Base-by-base conservation (phyloP, 2,888 invertebrate genomes). In the Drosophila sordidula region DNA sequence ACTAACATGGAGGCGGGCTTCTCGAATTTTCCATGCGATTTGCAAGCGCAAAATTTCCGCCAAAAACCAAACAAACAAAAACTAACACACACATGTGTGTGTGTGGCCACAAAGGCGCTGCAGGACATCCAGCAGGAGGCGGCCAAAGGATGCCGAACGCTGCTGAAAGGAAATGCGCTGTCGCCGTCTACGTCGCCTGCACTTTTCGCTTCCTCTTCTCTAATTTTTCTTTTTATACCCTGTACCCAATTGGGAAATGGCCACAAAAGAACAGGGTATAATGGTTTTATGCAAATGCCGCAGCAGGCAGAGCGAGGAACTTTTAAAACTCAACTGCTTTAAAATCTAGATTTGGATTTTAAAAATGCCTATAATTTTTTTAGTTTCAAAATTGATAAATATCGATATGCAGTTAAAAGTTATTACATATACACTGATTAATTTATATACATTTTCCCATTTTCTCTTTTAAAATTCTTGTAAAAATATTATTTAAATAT, bases 21-120 rank as follows among this genome's bases (percentile, higher is more conserved):
- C 82, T 69, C 69, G 71, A 82, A 87, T 77, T 87, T 83, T 83
- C 83, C 86, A 71, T 87, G 86, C 88, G 88, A 83, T 83, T 83
- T 83, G 79, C 86, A 82, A 64, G 74, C 86, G 88, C 86, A 83
- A 87, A 79, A 85, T 83, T 87, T 87, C 86, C 88, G 88, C 88
- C 86, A 84, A 87, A 82, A 82, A 80, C 67, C 84, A 76, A 78
- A 70, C 76, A 77, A 77, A 78, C 65, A 69, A 77, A 79, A 70
- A 62, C 78, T 70, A 74, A 80, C 86, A 75, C 44, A 36, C 55
- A 36, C 57, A 41, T 34, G 25, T n/a, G 41, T 36, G 50, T 42
- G 42, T 44, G 46, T 54, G 26, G 62, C 52, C 75, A 69, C 63
- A 74, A 74, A 73, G 73, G 72, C 68, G 58, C 62, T 63, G 68